A percentile compares a stretch with the other conserved stretches of the same genome.
Evolutionary conservation across 2,888 invertebrate species (phyloP).

Genomic region (Ormyrus pomaceus): DNA sequence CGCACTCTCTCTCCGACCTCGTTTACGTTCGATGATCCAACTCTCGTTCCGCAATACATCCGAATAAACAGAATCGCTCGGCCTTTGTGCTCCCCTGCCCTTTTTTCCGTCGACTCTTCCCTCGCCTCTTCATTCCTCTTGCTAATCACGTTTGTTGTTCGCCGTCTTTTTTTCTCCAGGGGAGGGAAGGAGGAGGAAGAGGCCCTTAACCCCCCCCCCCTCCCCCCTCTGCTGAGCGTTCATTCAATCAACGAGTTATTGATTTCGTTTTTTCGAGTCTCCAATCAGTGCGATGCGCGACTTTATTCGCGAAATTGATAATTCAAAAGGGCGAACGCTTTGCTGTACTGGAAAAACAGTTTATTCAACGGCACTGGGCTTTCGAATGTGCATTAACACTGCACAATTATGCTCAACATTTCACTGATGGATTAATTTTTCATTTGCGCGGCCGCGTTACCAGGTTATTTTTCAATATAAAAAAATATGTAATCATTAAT

Average conservation of each 20-base stretch:
- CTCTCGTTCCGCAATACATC: conserved; percentile 20
- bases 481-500: too few relatives aligned
- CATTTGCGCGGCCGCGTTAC: too few relatives aligned
- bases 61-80: conserved; percentile 30
- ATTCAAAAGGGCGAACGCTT: neutral
- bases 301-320: neutral
- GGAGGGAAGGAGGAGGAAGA: too few relatives aligned
- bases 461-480: too few relatives aligned
- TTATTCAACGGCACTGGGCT: too few relatives aligned
- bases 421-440: too few relatives aligned
- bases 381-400: too few relatives aligned
- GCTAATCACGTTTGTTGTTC: neutral
- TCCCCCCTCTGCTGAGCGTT: neutral
- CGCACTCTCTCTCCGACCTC: conserved; percentile 17
- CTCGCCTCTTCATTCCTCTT: neutral
- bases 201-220: too few relatives aligned
- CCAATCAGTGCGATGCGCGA: neutral
- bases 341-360: neutral
- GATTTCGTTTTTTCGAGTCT: conserved; percentile 10
- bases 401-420: too few relatives aligned
- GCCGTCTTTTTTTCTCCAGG: neutral
- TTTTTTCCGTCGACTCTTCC: neutral
- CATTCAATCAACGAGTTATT: conserved; percentile 40
- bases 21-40: conserved; percentile 33
- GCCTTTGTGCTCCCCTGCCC: neutral